These are phyloP conservation scores for Galerucella pusilla DNA, from an alignment of 2,888 invertebrate genomes.

Conservation along the genomic window DNA sequence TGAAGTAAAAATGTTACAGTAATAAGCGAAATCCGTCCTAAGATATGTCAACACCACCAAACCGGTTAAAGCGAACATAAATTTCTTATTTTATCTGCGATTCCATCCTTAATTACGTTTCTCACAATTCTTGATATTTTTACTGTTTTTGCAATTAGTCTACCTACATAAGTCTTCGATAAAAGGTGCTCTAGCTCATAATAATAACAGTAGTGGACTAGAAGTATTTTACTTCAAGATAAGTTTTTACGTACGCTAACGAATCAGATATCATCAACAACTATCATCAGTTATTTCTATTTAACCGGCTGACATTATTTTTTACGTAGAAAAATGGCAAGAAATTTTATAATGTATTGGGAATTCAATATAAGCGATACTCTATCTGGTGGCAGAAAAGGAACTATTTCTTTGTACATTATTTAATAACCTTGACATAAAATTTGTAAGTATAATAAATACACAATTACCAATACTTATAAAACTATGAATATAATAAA, in stretches of 20 bases:
- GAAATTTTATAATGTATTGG: too few species aligned
- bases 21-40: neutral
- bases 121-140: neutral
- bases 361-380: too few species aligned
- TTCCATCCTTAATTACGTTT: constrained; percentile 1
- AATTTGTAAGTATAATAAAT: too few species aligned
- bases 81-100: neutral
- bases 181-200: constrained; percentile 2
- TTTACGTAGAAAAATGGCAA: too few species aligned
- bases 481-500: too few species aligned
- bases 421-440: too few species aligned
- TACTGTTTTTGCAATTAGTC: constrained; percentile 10
- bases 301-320: too few species aligned
- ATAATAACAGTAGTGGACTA: neutral
- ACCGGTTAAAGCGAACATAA: neutral
- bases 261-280: neutral
- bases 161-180: constrained; percentile 11
- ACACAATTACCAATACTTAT: too few species aligned
- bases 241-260: neutral
- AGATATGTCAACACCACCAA: neutral
- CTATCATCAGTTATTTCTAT: too few species aligned
- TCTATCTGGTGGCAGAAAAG: too few species aligned
- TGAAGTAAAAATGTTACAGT: too few species aligned
- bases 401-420: too few species aligned
- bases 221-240: neutral